A percentile compares a stretch with the other conserved stretches of the same genome.
Conservation (phyloP, 2,888 invertebrate genomes). For the Odontocolon sp. region DNA sequence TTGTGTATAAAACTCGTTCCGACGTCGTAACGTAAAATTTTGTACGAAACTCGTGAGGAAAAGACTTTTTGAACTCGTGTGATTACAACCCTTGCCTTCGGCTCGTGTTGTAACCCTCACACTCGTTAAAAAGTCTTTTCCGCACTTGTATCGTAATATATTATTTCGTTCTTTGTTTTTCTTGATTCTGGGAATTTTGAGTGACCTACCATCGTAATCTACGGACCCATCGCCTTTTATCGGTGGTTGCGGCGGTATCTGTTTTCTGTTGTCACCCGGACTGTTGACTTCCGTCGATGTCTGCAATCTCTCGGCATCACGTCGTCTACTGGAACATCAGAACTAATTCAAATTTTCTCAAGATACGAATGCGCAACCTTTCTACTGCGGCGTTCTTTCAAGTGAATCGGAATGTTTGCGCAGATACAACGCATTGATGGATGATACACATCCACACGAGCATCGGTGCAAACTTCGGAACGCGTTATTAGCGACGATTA, state of each 20-base stretch:
- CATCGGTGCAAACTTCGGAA: too few species aligned
- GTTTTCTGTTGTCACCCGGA: conserved; percentile 72
- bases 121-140: too few species aligned
- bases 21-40: too few species aligned
- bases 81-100: too few species aligned
- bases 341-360: conserved; percentile 26
- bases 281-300: conserved; percentile 61
- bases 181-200: background rate
- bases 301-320: conserved; percentile 71
- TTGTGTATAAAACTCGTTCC: too few species aligned
- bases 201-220: conserved; percentile 88
- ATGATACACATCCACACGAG: too few species aligned
- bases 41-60: too few species aligned
- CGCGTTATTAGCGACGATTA: too few species aligned
- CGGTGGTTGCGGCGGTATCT: conserved; percentile 81
- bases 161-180: too few species aligned
- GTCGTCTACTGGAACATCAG: conserved; percentile 70
- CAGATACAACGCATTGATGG: background rate
- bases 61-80: too few species aligned
- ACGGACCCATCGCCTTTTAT: conserved; percentile 87
- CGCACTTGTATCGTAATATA: too few species aligned
- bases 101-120: too few species aligned
- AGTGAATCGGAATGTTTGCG: conserved; percentile 5
- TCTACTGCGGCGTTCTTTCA: conserved; percentile 2
- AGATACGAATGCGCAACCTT: background rate